Conservation (phyloP, 2,888 invertebrate genomes). For the Arenicola marina region DNA sequence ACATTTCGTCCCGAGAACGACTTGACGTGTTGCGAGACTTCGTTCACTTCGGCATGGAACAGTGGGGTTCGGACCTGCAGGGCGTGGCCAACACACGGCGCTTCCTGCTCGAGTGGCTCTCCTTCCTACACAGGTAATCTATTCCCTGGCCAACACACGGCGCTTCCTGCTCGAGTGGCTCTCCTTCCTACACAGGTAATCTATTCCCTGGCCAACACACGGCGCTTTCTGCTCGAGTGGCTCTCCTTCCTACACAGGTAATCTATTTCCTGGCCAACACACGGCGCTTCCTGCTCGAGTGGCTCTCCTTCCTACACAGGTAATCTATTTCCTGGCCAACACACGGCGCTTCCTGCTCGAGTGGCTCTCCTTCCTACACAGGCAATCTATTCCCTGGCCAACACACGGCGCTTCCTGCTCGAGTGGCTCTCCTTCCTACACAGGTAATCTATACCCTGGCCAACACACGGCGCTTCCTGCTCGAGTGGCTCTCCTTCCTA, state of each 20-base stretch:
- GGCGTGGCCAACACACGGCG: slow-evolving; percentile 90
- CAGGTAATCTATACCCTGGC: neutral
- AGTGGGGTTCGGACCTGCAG: slow-evolving; percentile 93
- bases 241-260: neutral
- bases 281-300: neutral
- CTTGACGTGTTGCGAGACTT: slow-evolving; percentile 88
- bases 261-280: neutral
- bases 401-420: neutral
- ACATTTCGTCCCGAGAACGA: slow-evolving; percentile 86
- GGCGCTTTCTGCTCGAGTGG: neutral
- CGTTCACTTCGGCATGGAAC: slow-evolving; percentile 90
- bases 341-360: neutral
- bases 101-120: slow-evolving; percentile 72
- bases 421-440: neutral
- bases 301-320: neutral
- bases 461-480: neutral
- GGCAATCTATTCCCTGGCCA: neutral
- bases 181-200: neutral
- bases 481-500: neutral
- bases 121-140: slow-evolving; percentile 61
- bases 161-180: neutral
- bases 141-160: too few relatives aligned
- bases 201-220: neutral
- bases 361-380: neutral
- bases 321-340: neutral